Base-by-base conservation (phyloP, 1,140 invertebrate species). In the Drosophila willistoni region DNA sequence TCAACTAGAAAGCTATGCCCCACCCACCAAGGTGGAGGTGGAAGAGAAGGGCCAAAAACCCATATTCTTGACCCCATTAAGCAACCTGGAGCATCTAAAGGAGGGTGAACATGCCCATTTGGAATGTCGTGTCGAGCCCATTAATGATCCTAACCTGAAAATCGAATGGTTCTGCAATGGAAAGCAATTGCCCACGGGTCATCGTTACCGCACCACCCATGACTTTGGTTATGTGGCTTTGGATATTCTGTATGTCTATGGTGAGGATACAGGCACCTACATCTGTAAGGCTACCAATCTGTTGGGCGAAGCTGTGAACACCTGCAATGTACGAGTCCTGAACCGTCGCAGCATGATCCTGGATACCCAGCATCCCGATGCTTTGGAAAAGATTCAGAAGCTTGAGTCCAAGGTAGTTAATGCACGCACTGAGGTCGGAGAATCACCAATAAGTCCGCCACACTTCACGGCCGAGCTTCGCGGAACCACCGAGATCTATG, bases 131-230 rank as follows among this genome's bases (percentile, higher is more conserved):
- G 96, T 99, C 14, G 97, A 98, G 85, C 98, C 98, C 10, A 96
- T 99, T 71, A 98, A 98, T 90, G 98, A 99, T 93, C 95, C 98
- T 1, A 96, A 98, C 78, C 94, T 99, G 79, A 96, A 96, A 92
- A 97, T 99, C 64, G 97, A 99, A 93, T 99, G 98, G 98, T 98
- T 96, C 93, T 95, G 96, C 56, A 97, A 98, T 93, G 97, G 96
- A 64, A 94, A 96, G 68, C 95, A 95, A 70, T 94, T 97, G 70
- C 94, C 95, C 71, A 94, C 95, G 19, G 97, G 97, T n/a, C 96
- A 97, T 91, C 95, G 97, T 65, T 98, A 96, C 93, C 95, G 97
- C 90, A 98, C 97, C 25, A 97, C 96, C 19, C 97, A 99, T 92
- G 98, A 99, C 90, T 99, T 99, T 92, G 98, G 98, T 39, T 99